Evolutionary conservation across 2,888 invertebrate species (phyloP), one percentile per base, ranked within the genome.

Genomic region (Caradrina kadenii): DNA sequence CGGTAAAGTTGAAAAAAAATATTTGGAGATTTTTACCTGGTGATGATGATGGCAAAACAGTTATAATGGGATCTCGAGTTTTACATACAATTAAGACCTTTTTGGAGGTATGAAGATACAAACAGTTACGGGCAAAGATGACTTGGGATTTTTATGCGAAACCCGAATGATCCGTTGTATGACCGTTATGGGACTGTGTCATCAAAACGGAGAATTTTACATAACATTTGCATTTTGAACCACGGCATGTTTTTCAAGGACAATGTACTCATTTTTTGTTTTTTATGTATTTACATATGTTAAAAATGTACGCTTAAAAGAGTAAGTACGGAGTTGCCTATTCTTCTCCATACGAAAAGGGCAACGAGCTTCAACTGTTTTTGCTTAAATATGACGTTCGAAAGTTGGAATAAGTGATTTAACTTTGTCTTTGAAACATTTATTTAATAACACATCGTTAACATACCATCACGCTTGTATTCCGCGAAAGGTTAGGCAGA

Each of bases 161-260:
- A 87, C 78, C 76, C 71, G 81, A 86, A 86, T 84, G 80, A 76
- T 68, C 64, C 66, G 73, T 67, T 69, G 42, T 26, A n/a, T 15
- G 73, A 91, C 93, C 93, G 93, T 91, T 92, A 92, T 45, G 83
- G 85, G 84, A 82, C 83, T 70, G 78, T 85, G 83, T 84, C 74
- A 69, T 76, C 69, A 70, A 78, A 81, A 82, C 78, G 79, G 69
- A 69, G 42, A 49, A 50, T 85, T 86, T 86, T 80, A 82, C 86
- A 87, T 86, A 87, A 86, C 75, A 86, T 87, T 86, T 83, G 75
- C 74, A 81, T 81, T 73, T 79, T 62, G 11, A 77, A 67, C 56
- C 11, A 54, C 67, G 53, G 62, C 64, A 67, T 63, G 68, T 69
- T 54, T 77, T 62, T 72, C 76, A 80, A 77, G 79, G 79, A 78